A percentile compares a stretch with the other conserved stretches of the same genome.
Conservation (phyloP, 2,797 vertebrate genomes). For the Pteropus rufus region DNA sequence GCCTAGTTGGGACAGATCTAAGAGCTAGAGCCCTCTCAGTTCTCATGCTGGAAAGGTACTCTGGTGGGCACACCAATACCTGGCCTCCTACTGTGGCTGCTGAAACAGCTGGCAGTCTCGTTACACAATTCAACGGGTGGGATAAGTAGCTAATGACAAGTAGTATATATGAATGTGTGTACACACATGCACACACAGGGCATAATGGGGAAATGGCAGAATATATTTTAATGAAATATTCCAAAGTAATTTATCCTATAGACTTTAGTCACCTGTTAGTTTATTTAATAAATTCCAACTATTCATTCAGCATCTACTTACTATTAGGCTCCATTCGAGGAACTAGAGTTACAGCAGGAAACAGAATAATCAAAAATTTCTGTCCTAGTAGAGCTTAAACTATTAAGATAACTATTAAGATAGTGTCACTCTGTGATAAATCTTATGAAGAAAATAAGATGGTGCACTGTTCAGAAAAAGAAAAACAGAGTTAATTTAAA, state of each 20-base stretch:
- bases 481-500: background rate
- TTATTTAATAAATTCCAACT: background rate
- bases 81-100: background rate
- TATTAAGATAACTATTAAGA: background rate
- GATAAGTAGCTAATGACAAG: background rate
- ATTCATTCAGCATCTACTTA: background rate
- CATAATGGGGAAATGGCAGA: background rate
- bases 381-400: background rate
- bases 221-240: background rate
- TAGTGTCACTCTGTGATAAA: background rate
- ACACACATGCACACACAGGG: too few relatives aligned
- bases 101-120: background rate
- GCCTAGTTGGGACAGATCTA: background rate
- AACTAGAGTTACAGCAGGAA: background rate
- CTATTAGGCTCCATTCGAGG: background rate
- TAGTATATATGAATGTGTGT: too few relatives aligned
- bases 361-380: background rate
- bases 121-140: background rate
- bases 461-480: background rate
- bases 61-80: rapidly evolving
- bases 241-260: background rate
- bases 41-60: background rate
- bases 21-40: background rate
- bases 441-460: background rate
- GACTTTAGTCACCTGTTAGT: background rate